These are phyloP conservation scores for Pristionchus fissidentatus DNA, from an alignment of 2,888 invertebrate genomes.

Conservation along the genomic window DNA sequence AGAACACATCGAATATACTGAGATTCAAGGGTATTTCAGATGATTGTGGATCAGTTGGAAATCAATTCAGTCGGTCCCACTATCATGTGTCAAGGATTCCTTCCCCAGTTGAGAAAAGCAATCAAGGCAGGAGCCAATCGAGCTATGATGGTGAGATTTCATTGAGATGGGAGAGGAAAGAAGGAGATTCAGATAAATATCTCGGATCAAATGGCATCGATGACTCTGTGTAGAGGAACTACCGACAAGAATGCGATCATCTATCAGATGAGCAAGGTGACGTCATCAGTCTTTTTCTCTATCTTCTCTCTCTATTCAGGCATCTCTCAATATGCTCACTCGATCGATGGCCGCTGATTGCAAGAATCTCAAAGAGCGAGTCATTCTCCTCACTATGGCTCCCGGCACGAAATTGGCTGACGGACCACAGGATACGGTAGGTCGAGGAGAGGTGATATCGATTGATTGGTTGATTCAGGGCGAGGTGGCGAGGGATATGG, in stretches of 20 bases:
- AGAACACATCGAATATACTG: background rate
- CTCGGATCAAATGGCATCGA: slow-evolving; percentile 35
- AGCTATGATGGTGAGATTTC: slow-evolving; percentile 21
- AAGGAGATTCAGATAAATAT: slow-evolving; percentile 18
- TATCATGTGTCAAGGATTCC: slow-evolving; percentile 39
- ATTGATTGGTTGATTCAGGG: slow-evolving; percentile 12
- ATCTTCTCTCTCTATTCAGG: background rate
- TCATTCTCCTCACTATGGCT: background rate
- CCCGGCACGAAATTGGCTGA: slow-evolving; percentile 17
- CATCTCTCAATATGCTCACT: slow-evolving; percentile 44
- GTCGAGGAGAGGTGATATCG: background rate
- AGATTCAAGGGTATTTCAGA: background rate
- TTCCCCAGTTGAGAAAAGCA: slow-evolving; percentile 43
- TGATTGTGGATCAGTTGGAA: slow-evolving; percentile 41
- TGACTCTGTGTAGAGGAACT: slow-evolving; percentile 16
- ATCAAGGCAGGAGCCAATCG: slow-evolving; percentile 3
- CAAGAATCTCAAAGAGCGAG: slow-evolving; percentile 1
- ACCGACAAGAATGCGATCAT: slow-evolving; percentile 21
- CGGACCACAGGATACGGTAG: background rate
- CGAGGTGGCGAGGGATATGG: slow-evolving; percentile 28
- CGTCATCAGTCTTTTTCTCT: background rate
- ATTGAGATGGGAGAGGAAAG: background rate
- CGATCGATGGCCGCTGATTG: slow-evolving; percentile 31
- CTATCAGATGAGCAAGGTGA: slow-evolving; percentile 47
- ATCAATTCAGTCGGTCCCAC: slow-evolving; percentile 38